These are phyloP conservation scores for Stenotaenia linearis DNA, from an alignment of 2,888 invertebrate genomes.

Conservation along the genomic window DNA sequence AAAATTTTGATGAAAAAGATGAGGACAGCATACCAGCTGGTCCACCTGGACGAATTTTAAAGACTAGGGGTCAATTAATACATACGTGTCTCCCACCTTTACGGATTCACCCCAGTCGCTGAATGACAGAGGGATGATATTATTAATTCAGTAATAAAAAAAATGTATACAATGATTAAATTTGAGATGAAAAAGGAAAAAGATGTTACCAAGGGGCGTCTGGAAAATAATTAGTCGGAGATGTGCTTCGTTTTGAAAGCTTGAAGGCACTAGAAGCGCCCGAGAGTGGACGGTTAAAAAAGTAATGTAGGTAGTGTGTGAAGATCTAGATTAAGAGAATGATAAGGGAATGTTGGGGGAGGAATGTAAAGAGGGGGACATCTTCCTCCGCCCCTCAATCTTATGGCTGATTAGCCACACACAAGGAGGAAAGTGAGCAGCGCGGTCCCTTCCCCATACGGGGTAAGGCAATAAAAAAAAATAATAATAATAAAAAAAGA, in stretches of 20 bases:
- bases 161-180: background rate
- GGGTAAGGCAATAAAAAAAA: conserved; percentile 17
- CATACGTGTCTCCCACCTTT: background rate
- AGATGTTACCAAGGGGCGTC: background rate
- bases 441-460: conserved; percentile 16
- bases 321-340: conserved; percentile 4
- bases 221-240: background rate
- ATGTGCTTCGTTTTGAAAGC: background rate
- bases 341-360: conserved; percentile 5
- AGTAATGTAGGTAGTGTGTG: background rate
- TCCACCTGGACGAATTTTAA: conserved; percentile 21
- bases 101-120: background rate
- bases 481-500: conserved; percentile 5
- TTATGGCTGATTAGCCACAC: conserved; percentile 24
- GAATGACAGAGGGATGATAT: background rate
- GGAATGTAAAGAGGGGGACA: background rate
- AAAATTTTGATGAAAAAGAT: conserved; percentile 6
- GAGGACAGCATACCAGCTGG: background rate
- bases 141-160: background rate
- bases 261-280: background rate
- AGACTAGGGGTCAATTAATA: background rate
- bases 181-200: background rate
- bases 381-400: conserved; percentile 24
- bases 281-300: background rate
- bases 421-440: conserved; percentile 26